Conservation (phyloP, 2,888 invertebrate species). For the Plebejus melissa region DNA sequence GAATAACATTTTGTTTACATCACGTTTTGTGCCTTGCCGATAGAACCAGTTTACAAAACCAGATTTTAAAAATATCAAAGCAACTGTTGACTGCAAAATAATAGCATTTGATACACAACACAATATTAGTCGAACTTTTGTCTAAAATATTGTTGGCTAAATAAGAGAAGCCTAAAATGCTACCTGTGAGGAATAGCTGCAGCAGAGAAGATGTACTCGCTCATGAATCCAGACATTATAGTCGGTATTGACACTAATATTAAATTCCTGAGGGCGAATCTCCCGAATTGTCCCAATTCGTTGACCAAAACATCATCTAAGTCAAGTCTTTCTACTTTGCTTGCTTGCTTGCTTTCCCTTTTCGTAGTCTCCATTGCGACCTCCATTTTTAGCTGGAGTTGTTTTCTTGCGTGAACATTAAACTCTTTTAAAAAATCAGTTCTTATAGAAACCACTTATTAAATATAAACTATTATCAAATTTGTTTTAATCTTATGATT, state of each 20-base stretch:
- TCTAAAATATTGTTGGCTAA: not conserved
- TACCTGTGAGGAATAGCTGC: constrained; percentile 84
- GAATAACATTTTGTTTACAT: not conserved
- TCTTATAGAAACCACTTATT: too few species aligned
- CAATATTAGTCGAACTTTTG: not conserved
- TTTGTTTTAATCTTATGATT: not conserved
- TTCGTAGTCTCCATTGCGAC: too few species aligned
- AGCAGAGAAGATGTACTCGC: constrained; percentile 84
- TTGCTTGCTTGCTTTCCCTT: not conserved
- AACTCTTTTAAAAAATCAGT: not conserved
- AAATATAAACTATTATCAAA: not conserved
- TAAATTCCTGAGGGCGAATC: constrained; percentile 79
- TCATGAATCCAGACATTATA: constrained; percentile 79
- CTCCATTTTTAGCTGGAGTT: not conserved
- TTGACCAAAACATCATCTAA: constrained; percentile 65
- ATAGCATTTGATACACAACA: not conserved
- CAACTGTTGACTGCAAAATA: not conserved
- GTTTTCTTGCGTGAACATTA: not conserved
- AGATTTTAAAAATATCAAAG: not conserved
- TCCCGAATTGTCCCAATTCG: constrained; percentile 80
- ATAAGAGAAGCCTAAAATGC: not conserved
- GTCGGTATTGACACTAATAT: constrained; percentile 79
- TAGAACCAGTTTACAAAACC: not conserved
- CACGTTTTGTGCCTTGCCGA: not conserved
- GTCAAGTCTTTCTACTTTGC: constrained; percentile 39